These are phyloP conservation scores for Apodemia duryi DNA, from an alignment of 2,888 invertebrate genomes.

Conservation along the genomic window DNA sequence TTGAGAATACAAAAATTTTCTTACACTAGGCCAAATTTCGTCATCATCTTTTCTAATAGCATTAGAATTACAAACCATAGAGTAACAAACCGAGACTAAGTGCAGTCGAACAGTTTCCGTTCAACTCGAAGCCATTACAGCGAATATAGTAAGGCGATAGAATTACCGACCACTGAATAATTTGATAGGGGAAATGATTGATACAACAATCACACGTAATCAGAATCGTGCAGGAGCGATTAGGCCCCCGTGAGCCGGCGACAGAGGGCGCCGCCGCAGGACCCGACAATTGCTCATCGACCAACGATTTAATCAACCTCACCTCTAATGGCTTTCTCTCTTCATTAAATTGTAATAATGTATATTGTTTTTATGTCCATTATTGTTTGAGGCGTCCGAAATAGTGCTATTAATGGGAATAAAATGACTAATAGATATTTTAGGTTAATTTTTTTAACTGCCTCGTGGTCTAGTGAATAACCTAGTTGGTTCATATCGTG, in stretches of 20 bases:
- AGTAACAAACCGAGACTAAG: conserved; percentile 75
- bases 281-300: conserved; percentile 59
- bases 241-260: conserved; percentile 52
- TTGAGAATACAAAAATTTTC: conserved; percentile 15
- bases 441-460: neutral
- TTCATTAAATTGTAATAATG: conserved; percentile 75
- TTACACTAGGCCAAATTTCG: conserved; percentile 18
- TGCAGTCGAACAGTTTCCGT: conserved; percentile 67
- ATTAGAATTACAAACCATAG: conserved; percentile 68
- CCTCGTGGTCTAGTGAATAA: no score
- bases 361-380: conserved; percentile 54
- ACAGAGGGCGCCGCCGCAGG: conserved; percentile 50
- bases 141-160: conserved; percentile 58
- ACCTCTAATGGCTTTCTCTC: conserved; percentile 67
- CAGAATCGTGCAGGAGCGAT: conserved; percentile 73
- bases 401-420: neutral
- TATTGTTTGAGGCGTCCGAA: conserved; percentile 8
- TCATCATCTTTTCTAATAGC: conserved; percentile 43
- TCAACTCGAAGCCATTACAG: conserved; percentile 29
- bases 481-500: neutral
- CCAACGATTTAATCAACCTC: conserved; percentile 71
- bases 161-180: conserved; percentile 76
- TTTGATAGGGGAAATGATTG: conserved; percentile 78
- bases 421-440: conserved; percentile 7
- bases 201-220: conserved; percentile 75